Percentiles rank a stretch among this genome's conserved stretches.
phyloP scores from a whole-genome alignment of 2,797 vertebrate genomes.

The Sebastes ruberrimus region DNA sequence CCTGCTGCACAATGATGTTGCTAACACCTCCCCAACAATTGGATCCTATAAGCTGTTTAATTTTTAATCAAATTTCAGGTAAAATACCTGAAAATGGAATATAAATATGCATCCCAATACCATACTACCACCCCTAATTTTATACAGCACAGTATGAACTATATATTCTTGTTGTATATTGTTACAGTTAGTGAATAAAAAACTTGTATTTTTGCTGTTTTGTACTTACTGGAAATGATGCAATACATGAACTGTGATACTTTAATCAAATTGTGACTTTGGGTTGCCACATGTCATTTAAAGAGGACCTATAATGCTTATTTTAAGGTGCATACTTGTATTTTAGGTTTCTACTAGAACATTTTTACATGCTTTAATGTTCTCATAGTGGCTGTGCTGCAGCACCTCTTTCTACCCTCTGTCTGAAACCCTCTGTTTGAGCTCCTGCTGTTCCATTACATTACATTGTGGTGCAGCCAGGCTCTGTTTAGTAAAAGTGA shows the following conservation, averaged over 20 bases:
- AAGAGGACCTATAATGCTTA: not conserved
- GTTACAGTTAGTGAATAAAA: not conserved
- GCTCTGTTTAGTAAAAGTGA: too few species aligned
- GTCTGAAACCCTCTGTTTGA: too few species aligned
- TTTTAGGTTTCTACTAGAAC: too few species aligned
- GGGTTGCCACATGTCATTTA: not conserved
- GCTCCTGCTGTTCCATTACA: too few species aligned
- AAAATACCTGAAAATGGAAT: not conserved
- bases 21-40: not conserved
- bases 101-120: not conserved
- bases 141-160: not conserved
- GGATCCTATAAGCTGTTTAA: not conserved
- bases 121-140: not conserved
- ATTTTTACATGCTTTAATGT: too few species aligned
- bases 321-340: too few species aligned
- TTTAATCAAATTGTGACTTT: not conserved
- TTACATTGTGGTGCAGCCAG: too few species aligned
- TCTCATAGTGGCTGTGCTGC: too few species aligned
- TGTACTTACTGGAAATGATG: too few species aligned
- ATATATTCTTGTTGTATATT: not conserved
- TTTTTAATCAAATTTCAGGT: not conserved
- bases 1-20: not conserved
- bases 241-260: too few species aligned
- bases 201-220: not conserved
- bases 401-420: too few species aligned